phyloP scores from a whole-genome alignment of 2,888 invertebrate genomes.

The Aporophyla lueneburgensis region DNA sequence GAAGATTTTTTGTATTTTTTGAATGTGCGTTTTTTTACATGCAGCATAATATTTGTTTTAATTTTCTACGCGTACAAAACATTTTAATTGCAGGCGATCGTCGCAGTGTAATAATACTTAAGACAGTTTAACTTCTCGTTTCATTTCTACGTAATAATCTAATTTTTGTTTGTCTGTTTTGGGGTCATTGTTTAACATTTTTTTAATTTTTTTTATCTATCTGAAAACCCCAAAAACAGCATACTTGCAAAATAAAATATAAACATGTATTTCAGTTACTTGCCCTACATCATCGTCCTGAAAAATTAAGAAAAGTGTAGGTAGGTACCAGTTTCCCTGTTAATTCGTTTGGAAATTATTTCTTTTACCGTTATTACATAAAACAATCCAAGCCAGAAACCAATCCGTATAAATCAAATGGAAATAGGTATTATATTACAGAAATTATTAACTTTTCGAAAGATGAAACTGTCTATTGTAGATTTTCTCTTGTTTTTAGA shows the following conservation, averaged over 20 bases:
- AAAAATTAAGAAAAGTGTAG: background rate
- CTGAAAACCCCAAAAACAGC: too few relatives aligned
- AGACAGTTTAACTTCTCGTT: too few relatives aligned
- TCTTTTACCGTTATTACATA: conserved; percentile 9
- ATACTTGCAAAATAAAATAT: background rate
- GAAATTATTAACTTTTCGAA: conserved; percentile 10
- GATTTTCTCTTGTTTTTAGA: background rate
- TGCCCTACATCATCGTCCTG: background rate
- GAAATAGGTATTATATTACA: conserved; percentile 12
- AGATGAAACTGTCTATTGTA: conserved; percentile 4
- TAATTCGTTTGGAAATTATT: conserved; percentile 7
- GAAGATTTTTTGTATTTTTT: too few relatives aligned
- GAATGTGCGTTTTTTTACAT: too few relatives aligned
- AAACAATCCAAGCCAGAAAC: background rate
- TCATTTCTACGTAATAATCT: too few relatives aligned
- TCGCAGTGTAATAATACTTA: too few relatives aligned
- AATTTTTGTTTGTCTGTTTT: too few relatives aligned
- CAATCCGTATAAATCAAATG: conserved; percentile 23
- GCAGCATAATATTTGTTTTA: too few relatives aligned
- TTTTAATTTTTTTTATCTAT: too few relatives aligned
- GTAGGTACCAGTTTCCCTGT: background rate
- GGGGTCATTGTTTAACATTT: too few relatives aligned
- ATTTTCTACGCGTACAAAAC: too few relatives aligned
- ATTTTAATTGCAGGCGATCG: too few relatives aligned
- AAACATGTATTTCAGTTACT: background rate